These are phyloP conservation scores for Abrostola triplasia DNA, from an alignment of 2,888 invertebrate genomes.

Conservation along the genomic window DNA sequence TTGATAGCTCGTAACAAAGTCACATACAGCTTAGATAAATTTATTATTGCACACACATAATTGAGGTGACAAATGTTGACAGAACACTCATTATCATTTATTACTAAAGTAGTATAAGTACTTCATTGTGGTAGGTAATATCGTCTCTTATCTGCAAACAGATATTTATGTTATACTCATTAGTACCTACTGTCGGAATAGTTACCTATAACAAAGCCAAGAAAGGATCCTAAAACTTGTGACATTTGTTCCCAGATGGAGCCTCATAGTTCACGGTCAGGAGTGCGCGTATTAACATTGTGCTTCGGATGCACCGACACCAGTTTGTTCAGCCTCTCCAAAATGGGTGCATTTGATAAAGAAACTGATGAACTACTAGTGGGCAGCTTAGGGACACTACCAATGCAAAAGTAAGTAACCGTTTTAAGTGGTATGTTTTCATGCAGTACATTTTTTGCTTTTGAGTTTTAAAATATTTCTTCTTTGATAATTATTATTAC, in stretches of 20 bases:
- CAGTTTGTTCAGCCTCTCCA: conserved; percentile 61
- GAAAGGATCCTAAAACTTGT: too few relatives aligned
- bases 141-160: too few relatives aligned
- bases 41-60: too few relatives aligned
- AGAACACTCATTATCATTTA: too few relatives aligned
- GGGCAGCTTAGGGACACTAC: conserved; percentile 27
- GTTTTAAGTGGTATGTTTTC: not conserved
- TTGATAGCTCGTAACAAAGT: too few relatives aligned
- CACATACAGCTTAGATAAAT: too few relatives aligned
- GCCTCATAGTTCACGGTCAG: conserved; percentile 68
- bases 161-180: too few relatives aligned
- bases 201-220: too few relatives aligned
- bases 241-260: conserved; percentile 64
- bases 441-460: not conserved
- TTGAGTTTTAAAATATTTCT: not conserved
- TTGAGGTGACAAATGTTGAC: too few relatives aligned
- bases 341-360: conserved; percentile 68
- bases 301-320: conserved; percentile 81
- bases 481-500: not conserved
- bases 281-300: conserved; percentile 76
- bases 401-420: conserved; percentile 63
- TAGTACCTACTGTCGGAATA: too few relatives aligned
- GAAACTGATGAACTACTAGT: conserved; percentile 58
- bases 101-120: too few relatives aligned
- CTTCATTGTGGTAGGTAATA: too few relatives aligned